Conservation (phyloP, 2,113 vertebrate species). For the Dinomys branickii region DNA sequence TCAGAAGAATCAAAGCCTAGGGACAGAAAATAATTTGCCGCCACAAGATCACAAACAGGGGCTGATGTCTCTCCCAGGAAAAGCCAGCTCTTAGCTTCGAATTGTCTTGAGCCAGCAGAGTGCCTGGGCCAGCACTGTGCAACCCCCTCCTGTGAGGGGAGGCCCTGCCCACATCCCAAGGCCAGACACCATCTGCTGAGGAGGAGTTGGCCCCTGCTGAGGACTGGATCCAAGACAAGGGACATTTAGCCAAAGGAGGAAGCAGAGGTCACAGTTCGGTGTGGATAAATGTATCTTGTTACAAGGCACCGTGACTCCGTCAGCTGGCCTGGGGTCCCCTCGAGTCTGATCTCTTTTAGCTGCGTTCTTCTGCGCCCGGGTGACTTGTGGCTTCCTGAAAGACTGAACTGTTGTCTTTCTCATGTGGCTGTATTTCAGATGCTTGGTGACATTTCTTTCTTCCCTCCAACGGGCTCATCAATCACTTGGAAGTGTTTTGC, state of each 20-base stretch:
- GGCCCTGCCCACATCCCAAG: neutral
- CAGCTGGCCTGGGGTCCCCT: neutral
- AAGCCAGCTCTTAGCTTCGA: neutral
- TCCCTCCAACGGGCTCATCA: slow-evolving; percentile 63
- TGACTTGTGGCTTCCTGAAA: slow-evolving; percentile 39
- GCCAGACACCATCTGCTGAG: neutral
- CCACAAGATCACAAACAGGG: neutral
- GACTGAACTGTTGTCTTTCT: slow-evolving; percentile 46
- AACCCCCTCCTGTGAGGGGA: neutral
- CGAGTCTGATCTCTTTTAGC: slow-evolving; percentile 18
- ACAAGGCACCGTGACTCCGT: neutral
- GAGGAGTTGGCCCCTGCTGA: slow-evolving; percentile 11
- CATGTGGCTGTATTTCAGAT: slow-evolving; percentile 50
- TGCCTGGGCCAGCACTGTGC: neutral
- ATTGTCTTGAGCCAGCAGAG: neutral
- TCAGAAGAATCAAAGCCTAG: neutral
- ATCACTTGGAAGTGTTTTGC: slow-evolving; percentile 77
- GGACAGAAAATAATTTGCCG: neutral
- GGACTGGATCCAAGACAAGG: neutral
- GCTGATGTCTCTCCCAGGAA: neutral
- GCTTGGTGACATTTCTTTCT: slow-evolving; percentile 54
- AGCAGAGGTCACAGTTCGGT: slow-evolving; percentile 15
- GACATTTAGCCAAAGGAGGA: slow-evolving; percentile 35
- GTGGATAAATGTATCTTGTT: slow-evolving; percentile 37
- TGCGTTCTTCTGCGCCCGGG: neutral